phyloP scores from a whole-genome alignment of 1,140 invertebrate genomes.

The Tetragnatha versicolor region DNA sequence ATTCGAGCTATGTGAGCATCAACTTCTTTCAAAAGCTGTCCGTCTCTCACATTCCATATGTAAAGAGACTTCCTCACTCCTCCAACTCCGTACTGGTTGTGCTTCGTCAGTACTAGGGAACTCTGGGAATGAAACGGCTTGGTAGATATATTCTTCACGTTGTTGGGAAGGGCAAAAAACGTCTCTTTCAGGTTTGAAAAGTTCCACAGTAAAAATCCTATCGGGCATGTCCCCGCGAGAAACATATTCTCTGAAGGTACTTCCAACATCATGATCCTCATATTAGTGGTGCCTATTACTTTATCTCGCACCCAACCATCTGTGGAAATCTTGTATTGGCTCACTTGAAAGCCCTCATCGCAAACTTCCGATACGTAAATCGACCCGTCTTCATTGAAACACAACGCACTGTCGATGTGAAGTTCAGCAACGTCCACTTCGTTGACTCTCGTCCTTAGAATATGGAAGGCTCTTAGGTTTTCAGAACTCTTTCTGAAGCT shows the following conservation, averaged over 20 bases:
- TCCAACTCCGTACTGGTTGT: conserved; percentile 90
- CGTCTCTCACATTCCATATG: conserved; percentile 85
- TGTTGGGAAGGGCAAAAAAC: conserved; percentile 80
- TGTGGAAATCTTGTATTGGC: conserved; percentile 13
- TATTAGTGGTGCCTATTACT: background rate
- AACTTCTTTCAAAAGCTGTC: conserved; percentile 85
- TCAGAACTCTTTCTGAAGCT: conserved; percentile 30
- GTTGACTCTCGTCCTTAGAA: conserved; percentile 13
- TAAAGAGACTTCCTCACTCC: conserved; percentile 95
- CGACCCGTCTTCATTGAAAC: background rate
- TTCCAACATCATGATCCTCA: conserved; percentile 23
- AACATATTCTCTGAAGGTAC: conserved; percentile 4
- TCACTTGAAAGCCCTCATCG: conserved; percentile 3
- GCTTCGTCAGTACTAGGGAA: conserved; percentile 88
- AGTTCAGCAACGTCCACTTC: background rate
- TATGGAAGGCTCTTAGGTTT: conserved; percentile 31
- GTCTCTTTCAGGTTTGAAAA: conserved; percentile 2
- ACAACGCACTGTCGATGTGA: conserved; percentile 18
- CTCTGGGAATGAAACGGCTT: conserved; percentile 83
- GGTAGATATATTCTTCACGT: conserved; percentile 90
- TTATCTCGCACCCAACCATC: conserved; percentile 26
- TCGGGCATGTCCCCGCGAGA: conserved; percentile 55
- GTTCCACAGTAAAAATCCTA: conserved; percentile 34
- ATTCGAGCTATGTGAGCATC: conserved; percentile 98
- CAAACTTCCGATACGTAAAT: conserved; percentile 1